A percentile compares a stretch with the other conserved stretches of the same genome.
Evolutionary conservation across 2,888 invertebrate species (phyloP).

Genomic region (Thyatira batis): DNA sequence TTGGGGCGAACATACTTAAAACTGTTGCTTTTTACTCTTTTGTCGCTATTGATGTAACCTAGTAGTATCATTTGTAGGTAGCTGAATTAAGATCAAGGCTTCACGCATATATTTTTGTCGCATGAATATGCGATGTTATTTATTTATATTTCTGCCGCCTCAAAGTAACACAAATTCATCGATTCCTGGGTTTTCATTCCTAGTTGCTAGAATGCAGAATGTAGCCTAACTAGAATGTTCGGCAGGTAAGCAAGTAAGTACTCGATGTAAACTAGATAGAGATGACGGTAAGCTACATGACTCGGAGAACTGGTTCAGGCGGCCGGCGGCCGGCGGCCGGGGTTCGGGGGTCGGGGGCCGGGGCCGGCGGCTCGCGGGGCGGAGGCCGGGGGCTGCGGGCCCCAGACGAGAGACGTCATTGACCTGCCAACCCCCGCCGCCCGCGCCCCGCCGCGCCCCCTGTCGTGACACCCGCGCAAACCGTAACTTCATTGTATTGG

Average conservation of each 20-base stretch:
- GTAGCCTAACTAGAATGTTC: slow-evolving; percentile 57
- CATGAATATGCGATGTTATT: too few relatives aligned
- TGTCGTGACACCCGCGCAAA: slow-evolving; percentile 62
- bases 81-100: too few relatives aligned
- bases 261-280: slow-evolving; percentile 68
- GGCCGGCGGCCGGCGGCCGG: slow-evolving; percentile 37
- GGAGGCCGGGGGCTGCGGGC: slow-evolving; percentile 46
- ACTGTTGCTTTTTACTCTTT: background rate
- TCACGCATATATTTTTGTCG: too few relatives aligned
- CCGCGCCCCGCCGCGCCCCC: slow-evolving; percentile 40
- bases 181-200: slow-evolving; percentile 10
- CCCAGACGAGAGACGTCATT: slow-evolving; percentile 79
- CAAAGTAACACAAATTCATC: background rate
- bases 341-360: slow-evolving; percentile 35
- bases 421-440: slow-evolving; percentile 59
- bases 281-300: slow-evolving; percentile 67
- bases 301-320: slow-evolving; percentile 54
- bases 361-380: slow-evolving; percentile 38
- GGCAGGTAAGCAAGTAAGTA: slow-evolving; percentile 60
- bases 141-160: background rate
- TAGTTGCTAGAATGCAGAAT: slow-evolving; percentile 45
- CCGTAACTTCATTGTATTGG: slow-evolving; percentile 73
- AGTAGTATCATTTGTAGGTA: too few relatives aligned
- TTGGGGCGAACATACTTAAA: background rate
- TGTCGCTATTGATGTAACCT: background rate